These are phyloP conservation scores for Elephas maximus DNA, from an alignment of 2,113 vertebrate genomes.

Conservation along the genomic window DNA sequence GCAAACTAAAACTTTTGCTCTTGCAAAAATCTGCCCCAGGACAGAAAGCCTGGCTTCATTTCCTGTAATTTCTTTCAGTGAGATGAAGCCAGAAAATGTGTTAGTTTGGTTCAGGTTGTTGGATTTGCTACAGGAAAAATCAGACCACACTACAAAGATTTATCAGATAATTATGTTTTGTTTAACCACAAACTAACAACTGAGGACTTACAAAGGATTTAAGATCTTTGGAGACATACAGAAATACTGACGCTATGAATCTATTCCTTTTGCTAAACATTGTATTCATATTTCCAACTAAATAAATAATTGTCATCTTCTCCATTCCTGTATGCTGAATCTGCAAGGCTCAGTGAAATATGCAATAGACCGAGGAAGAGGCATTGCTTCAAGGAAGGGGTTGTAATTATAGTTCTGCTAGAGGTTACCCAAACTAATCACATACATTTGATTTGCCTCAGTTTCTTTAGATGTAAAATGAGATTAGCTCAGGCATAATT, in stretches of 20 bases:
- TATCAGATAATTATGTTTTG: conserved; percentile 81
- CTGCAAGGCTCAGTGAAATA: not conserved
- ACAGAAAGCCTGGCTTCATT: conserved; percentile 58
- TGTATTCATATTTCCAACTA: conserved; percentile 43
- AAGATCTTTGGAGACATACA: conserved; percentile 57
- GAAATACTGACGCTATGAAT: conserved; percentile 52
- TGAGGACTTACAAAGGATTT: conserved; percentile 76
- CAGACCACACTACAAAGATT: conserved; percentile 76
- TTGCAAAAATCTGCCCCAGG: conserved; percentile 65
- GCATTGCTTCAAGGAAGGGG: not conserved
- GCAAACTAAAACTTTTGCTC: conserved; percentile 58
- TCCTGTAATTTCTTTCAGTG: conserved; percentile 66
- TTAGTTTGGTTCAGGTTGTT: conserved; percentile 80
- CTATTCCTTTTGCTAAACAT: conserved; percentile 54
- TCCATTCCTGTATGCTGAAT: not conserved
- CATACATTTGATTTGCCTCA: conserved; percentile 19
- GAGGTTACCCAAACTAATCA: conserved; percentile 43
- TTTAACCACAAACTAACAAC: conserved; percentile 80
- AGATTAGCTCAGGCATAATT: not conserved
- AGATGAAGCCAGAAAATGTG: conserved; percentile 77
- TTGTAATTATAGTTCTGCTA: not conserved
- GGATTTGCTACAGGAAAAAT: conserved; percentile 80
- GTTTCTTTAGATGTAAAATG: conserved; percentile 53
- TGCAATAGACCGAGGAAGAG: not conserved
- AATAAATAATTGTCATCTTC: conserved; percentile 56